Evolutionary conservation across 2,797 vertebrate genomes (phyloP).

Genomic region (Valencia hispanica): DNA sequence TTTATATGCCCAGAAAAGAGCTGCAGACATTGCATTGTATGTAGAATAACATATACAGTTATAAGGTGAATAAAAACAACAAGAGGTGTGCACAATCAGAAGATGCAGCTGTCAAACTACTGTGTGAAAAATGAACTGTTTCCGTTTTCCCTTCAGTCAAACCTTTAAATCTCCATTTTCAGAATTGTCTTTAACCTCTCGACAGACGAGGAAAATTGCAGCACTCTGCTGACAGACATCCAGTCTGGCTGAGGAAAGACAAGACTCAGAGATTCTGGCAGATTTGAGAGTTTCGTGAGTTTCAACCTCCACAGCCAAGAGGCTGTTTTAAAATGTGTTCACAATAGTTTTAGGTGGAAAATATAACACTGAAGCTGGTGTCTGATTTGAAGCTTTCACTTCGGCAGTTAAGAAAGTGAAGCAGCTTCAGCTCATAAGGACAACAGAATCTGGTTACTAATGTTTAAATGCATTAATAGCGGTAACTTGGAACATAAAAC

Average conservation of each 20-base stretch:
- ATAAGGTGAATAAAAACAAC: slow-evolving; percentile 1
- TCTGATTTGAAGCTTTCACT: background rate
- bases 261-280: slow-evolving; percentile 54
- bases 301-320: slow-evolving; percentile 29
- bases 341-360: background rate
- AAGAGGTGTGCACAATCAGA: slow-evolving; percentile 7
- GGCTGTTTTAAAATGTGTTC: background rate
- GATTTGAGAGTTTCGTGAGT: slow-evolving; percentile 52
- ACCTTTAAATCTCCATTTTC: slow-evolving; percentile 27
- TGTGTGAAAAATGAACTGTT: slow-evolving; percentile 27
- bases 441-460: background rate
- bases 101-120: slow-evolving; percentile 22
- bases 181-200: slow-evolving; percentile 36
- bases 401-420: background rate
- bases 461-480: background rate
- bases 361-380: background rate
- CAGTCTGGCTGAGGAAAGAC: slow-evolving; percentile 39
- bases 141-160: slow-evolving; percentile 32
- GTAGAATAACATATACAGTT: slow-evolving; percentile 6
- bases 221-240: slow-evolving; percentile 49
- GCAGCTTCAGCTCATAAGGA: background rate
- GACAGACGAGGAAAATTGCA: slow-evolving; percentile 15
- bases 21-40: slow-evolving; percentile 11
- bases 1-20: slow-evolving; percentile 20
- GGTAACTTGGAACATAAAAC: background rate